Conservation (phyloP, 2,113 vertebrate genomes). For the Okapia johnstoni region DNA sequence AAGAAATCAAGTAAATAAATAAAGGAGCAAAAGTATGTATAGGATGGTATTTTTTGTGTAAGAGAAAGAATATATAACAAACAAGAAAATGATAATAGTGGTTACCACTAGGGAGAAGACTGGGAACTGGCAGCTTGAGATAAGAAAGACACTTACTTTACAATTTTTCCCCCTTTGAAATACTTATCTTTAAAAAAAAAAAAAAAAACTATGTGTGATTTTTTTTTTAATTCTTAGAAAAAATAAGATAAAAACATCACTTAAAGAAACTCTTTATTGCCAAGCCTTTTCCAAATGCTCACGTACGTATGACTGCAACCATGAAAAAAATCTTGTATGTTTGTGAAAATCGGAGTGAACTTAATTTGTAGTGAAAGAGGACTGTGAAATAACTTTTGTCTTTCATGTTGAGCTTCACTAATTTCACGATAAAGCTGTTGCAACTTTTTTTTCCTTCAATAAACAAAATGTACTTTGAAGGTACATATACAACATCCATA, state of each 20-base stretch:
- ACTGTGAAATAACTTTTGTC: neutral
- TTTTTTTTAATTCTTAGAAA: neutral
- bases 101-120: neutral
- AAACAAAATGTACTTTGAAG: neutral
- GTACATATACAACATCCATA: neutral
- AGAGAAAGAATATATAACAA: neutral
- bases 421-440: neutral
- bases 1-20: neutral
- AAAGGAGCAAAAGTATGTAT: neutral
- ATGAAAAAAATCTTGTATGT: neutral
- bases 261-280: neutral
- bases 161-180: neutral
- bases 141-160: neutral
- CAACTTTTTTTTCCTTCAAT: neutral
- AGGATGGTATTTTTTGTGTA: neutral
- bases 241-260: constrained; percentile 2
- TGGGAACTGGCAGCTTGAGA: neutral
- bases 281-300: neutral
- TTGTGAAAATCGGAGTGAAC: neutral
- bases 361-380: neutral
- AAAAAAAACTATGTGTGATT: neutral
- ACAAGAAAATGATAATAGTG: neutral
- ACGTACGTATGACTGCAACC: neutral
- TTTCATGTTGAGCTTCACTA: neutral
- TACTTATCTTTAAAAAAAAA: neutral